phyloP scores from a whole-genome alignment of 2,113 vertebrate genomes.

The Sciurus niger region DNA sequence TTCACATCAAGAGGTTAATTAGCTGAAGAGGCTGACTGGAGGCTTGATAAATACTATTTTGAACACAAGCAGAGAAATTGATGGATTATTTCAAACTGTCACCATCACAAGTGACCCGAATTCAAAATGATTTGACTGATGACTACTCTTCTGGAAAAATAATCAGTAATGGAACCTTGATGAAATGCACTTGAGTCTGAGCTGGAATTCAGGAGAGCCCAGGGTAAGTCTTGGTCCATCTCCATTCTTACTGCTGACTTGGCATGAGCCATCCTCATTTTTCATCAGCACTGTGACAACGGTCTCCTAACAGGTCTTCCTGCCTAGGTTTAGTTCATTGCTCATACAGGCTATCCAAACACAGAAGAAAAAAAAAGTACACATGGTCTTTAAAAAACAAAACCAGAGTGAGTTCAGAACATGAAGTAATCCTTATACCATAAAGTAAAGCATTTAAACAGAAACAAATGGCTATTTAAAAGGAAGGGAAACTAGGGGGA shows the following conservation, averaged over 20 bases:
- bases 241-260: not conserved
- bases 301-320: not conserved
- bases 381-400: not conserved
- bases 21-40: constrained; percentile 71
- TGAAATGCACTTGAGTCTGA: not conserved
- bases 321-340: constrained; percentile 4
- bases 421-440: not conserved
- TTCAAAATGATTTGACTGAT: constrained; percentile 74
- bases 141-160: constrained; percentile 67
- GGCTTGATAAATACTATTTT: constrained; percentile 75
- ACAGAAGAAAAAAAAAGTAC: not conserved
- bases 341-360: not conserved
- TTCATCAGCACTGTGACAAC: constrained; percentile 21
- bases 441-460: not conserved
- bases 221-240: not conserved
- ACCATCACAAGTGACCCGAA: constrained; percentile 69
- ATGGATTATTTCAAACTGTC: constrained; percentile 77
- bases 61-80: constrained; percentile 76
- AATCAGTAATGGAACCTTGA: constrained; percentile 48
- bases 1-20: constrained; percentile 76
- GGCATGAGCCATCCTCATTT: not conserved
- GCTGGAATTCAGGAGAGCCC: not conserved
- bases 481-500: not conserved
- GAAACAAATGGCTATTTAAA: not conserved
- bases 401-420: not conserved